A percentile compares a stretch with the other conserved stretches of the same genome.
Evolutionary conservation across 2,113 vertebrate genomes (phyloP).

Genomic region (Cheirogaleus medius): DNA sequence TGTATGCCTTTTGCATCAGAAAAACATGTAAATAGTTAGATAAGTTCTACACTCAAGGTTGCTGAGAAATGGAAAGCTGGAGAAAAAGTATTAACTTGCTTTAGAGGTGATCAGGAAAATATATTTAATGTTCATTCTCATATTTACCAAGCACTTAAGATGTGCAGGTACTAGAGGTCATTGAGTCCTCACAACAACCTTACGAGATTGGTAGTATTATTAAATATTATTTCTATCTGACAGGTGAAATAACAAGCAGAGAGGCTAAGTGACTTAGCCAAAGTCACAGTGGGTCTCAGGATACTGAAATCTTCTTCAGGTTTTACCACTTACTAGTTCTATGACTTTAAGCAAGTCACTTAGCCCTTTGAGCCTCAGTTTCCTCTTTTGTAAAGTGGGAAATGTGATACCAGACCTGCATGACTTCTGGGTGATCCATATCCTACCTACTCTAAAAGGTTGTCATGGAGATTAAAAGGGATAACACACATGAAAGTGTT

Average conservation of each 20-base stretch:
- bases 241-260: neutral
- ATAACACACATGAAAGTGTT: slow-evolving; percentile 47
- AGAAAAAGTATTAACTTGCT: neutral
- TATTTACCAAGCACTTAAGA: neutral
- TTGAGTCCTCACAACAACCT: neutral
- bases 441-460: slow-evolving; percentile 19
- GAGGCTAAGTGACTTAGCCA: neutral
- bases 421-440: slow-evolving; percentile 1
- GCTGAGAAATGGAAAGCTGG: neutral
- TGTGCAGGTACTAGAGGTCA: neutral
- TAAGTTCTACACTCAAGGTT: neutral
- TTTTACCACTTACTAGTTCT: neutral
- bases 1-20: neutral
- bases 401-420: neutral
- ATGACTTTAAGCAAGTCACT: slow-evolving; percentile 9
- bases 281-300: neutral
- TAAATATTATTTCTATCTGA: neutral
- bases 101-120: slow-evolving; percentile 9
- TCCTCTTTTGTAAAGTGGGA: slow-evolving; percentile 14
- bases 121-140: neutral
- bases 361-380: slow-evolving; percentile 31
- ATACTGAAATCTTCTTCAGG: neutral
- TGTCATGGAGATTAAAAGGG: slow-evolving; percentile 57
- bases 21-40: neutral
- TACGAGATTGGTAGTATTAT: neutral